Evolutionary conservation across 2,888 invertebrate species (phyloP), one percentile per base, ranked within the genome.

Genomic region (Lepidocyrtinus sp.): DNA sequence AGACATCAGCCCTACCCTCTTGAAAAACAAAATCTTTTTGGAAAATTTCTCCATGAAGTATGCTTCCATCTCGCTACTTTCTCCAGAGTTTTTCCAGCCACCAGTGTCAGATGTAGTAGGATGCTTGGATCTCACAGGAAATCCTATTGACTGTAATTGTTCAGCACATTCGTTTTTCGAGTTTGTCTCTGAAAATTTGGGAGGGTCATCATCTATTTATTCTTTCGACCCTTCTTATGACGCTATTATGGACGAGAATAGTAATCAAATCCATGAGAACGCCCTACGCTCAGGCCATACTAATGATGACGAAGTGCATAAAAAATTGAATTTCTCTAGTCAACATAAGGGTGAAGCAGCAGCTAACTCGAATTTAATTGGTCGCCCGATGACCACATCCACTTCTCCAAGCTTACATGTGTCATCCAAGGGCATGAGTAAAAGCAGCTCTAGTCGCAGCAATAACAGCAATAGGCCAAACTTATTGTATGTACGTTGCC

Each of bases 61-160:
- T 72, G 78, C 82, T 55, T 75, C 73, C 50, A 84, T 85, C 45
- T 68, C 81, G 1, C 75, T 71, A 12, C 76, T 85, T 19, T 77
- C 84, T 5, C 74, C 70, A 17, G 84, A 83, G 55, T 81, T 83
- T 75, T 82, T 85, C 64, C 69, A 55, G 46, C 27, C 68, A 5
- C 72, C 72, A n/a, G 69, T 72, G 0, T 50, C 72, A 1, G 59
- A 74, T 21, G 9, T 27, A 1, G 73, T 76, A 5, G 26, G 79
- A 45, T 78, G 76, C 36, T 55, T 85, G 61, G 82, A 81, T 45
- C 63, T 85, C 7, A 72, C 75, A 22, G 85, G 84, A 17, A 84
- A 83, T 79, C 85, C 85, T 7, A 65, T 83, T 17, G 85, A 84
- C 64, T 85, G 85, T 68, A 85, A 85, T 25, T 84, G 85, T 45